Conservation (phyloP, 1,140 invertebrate species). For the Pseudoatta argentina region DNA sequence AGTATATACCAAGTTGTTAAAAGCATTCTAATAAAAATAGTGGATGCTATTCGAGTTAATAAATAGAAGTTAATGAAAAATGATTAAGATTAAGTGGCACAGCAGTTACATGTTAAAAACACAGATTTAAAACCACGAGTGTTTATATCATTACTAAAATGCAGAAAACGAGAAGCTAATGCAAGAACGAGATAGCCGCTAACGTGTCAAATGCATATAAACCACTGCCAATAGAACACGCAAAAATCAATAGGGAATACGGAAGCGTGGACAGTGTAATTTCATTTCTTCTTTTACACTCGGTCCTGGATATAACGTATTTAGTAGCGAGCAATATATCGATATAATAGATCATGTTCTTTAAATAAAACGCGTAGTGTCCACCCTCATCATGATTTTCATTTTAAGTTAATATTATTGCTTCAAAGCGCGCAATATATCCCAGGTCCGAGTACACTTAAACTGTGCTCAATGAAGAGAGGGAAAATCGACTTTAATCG, state of each 20-base stretch:
- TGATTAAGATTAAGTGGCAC: conserved; percentile 52
- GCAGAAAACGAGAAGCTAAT: conserved; percentile 74
- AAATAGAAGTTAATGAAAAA: conserved; percentile 50
- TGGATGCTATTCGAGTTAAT: conserved; percentile 42
- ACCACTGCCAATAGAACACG: conserved; percentile 67
- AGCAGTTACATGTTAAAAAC: conserved; percentile 61
- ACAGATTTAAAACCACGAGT: conserved; percentile 53
- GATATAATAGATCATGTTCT: background rate
- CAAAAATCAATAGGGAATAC: conserved; percentile 63
- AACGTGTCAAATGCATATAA: conserved; percentile 78
- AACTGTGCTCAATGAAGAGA: conserved; percentile 16
- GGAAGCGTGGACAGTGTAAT: conserved; percentile 68
- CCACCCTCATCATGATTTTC: background rate
- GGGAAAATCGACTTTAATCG: conserved; percentile 2
- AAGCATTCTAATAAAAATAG: conserved; percentile 47
- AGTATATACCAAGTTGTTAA: conserved; percentile 32
- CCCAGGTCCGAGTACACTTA: conserved; percentile 24
- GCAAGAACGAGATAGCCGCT: conserved; percentile 64
- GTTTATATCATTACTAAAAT: conserved; percentile 70
- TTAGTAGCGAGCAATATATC: background rate
- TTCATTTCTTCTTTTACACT: conserved; percentile 39
- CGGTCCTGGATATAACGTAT: conserved; percentile 13
- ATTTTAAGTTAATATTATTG: conserved; percentile 6
- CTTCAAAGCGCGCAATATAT: background rate
- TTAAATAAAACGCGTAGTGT: conserved; percentile 3